phyloP scores from a whole-genome alignment of 1,140 invertebrate genomes.

The Leptopilina boulardi region DNA sequence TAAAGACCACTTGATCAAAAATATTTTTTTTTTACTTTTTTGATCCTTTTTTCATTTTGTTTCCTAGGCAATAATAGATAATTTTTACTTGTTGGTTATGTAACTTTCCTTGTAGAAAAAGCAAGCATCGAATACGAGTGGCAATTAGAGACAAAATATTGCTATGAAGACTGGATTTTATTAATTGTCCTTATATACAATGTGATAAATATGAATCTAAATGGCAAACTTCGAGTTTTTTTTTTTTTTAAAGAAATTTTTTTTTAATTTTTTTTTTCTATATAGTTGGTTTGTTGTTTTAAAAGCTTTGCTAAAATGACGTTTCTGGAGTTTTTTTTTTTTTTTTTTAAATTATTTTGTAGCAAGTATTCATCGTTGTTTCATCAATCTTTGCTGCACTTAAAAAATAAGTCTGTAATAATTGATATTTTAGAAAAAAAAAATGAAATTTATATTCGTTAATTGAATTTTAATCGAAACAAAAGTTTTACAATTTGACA shows the following conservation, averaged over 20 bases:
- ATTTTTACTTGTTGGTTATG: constrained; percentile 32
- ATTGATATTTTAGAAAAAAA: neutral
- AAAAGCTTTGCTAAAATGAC: constrained; percentile 4
- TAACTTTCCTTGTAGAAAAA: constrained; percentile 30
- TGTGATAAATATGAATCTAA: neutral
- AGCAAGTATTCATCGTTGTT: neutral
- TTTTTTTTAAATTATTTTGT: too few relatives aligned
- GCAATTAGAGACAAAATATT: constrained; percentile 5
- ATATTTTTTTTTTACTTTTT: constrained; percentile 39
- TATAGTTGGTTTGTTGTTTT: constrained; percentile 20
- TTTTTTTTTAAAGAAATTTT: neutral
- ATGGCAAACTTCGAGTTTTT: neutral
- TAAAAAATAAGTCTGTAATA: neutral
- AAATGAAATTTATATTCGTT: neutral
- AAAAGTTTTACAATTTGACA: too few relatives aligned
- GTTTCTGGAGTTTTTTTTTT: neutral
- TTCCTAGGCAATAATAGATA: constrained; percentile 24
- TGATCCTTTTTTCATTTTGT: constrained; percentile 6
- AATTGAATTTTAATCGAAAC: neutral
- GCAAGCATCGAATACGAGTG: constrained; percentile 27
- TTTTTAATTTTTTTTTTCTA: neutral
- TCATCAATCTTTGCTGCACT: neutral
- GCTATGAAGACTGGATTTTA: constrained; percentile 12
- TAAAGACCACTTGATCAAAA: constrained; percentile 64
- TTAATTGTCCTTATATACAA: neutral